A percentile compares a stretch with the other conserved stretches of the same genome.
Evolutionary conservation across 1,140 invertebrate genomes (phyloP).

Genomic region (Neodiprion pinetum): DNA sequence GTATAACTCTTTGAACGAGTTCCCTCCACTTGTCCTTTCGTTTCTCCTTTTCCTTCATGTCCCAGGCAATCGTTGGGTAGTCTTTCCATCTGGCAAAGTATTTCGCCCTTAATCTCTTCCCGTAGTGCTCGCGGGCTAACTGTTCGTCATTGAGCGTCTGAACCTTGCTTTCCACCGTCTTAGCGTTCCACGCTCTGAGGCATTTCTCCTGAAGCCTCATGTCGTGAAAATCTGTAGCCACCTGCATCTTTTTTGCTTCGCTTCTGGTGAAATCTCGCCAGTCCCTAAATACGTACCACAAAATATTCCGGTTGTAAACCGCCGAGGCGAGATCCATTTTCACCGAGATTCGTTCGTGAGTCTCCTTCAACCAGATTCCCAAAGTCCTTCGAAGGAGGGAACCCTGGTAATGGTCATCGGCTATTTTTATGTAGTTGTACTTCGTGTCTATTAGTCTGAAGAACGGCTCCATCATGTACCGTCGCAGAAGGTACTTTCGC

Average conservation of each 20-base stretch:
- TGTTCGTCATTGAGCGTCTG: slow-evolving; percentile 31
- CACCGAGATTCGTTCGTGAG: slow-evolving; percentile 21
- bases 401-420: slow-evolving; percentile 36
- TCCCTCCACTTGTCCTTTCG: slow-evolving; percentile 47
- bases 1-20: slow-evolving; percentile 51
- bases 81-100: slow-evolving; percentile 46
- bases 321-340: slow-evolving; percentile 35
- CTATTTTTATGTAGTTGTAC: slow-evolving; percentile 34
- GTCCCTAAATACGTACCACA: slow-evolving; percentile 30
- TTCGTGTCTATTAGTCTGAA: slow-evolving; percentile 39
- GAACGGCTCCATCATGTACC: slow-evolving; percentile 45
- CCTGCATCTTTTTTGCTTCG: slow-evolving; percentile 42
- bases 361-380: slow-evolving; percentile 34
- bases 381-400: slow-evolving; percentile 37
- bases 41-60: slow-evolving; percentile 49
- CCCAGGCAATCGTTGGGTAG: slow-evolving; percentile 43
- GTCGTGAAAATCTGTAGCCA: slow-evolving; percentile 50
- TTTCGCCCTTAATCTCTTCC: slow-evolving; percentile 34
- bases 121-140: slow-evolving; percentile 33
- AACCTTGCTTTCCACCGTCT: slow-evolving; percentile 26
- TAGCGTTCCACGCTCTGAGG: slow-evolving; percentile 38
- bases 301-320: slow-evolving; percentile 41
- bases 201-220: slow-evolving; percentile 41
- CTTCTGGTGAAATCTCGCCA: slow-evolving; percentile 40
- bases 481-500: slow-evolving; percentile 43